A percentile compares a stretch with the other conserved stretches of the same genome.
These are phyloP conservation scores for Cladorhizidae sp. DNA, from an alignment of 37 sponge, comb jelly and placozoan species.

Conservation along the genomic window DNA sequence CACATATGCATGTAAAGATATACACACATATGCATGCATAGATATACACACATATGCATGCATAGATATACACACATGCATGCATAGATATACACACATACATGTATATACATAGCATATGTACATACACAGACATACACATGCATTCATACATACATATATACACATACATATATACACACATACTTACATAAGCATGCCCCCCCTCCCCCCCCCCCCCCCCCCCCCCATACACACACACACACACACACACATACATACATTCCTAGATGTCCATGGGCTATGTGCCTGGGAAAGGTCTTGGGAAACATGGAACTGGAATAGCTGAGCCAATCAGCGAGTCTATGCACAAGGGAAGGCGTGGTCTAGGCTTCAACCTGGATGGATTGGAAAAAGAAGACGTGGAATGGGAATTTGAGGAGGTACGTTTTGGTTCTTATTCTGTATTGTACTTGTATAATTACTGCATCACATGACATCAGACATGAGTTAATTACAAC, in stretches of 20 bases:
- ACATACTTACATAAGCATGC: not conserved
- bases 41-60: no score
- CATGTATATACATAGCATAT: no score
- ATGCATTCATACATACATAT: no score
- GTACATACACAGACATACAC: no score
- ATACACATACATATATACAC: not conserved
- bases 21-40: no score
- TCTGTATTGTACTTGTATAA: not conserved
- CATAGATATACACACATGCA: no score
- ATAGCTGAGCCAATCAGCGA: conserved; percentile 64
- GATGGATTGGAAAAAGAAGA: conserved; percentile 56
- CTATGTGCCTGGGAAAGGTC: conserved; percentile 62
- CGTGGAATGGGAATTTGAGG: conserved; percentile 74
- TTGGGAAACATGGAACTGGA: conserved; percentile 68
- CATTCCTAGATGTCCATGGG: conserved; percentile 74
- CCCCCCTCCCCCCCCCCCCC: not conserved
- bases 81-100: no score
- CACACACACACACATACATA: not conserved
- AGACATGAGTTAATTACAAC: no score
- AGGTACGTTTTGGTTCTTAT: conserved; percentile 41
- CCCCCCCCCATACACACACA: not conserved
- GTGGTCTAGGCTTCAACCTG: conserved; percentile 60
- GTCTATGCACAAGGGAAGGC: conserved; percentile 61
- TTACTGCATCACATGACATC: no score
- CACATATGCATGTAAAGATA: no score